Base-by-base conservation (phyloP, 2,888 invertebrate species). In the Drosophila longiperda region DNA sequence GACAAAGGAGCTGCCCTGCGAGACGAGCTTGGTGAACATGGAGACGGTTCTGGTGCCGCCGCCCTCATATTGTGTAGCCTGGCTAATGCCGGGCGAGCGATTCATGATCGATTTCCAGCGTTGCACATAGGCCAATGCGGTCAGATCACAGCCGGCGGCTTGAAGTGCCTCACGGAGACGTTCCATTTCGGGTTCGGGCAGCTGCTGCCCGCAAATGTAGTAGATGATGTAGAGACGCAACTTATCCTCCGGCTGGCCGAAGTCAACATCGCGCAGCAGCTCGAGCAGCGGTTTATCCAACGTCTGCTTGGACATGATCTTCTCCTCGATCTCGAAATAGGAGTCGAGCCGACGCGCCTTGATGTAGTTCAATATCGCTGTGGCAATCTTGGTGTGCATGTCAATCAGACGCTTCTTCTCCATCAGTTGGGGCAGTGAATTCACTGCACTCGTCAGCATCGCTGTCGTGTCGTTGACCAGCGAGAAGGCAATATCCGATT, bases 331-430 rank as follows among this genome's bases (percentile, higher is more conserved):
- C 93, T 99, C 99, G 92, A 99, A 99, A 91, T 98, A 98, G 0
- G 98, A 97, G 92, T 99, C 99, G 59, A 99, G 93, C 80, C 99
- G 96, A 61, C 99, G 94, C 0, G 96, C 95, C 94, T 99, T 98
- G 53, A 98, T 98, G 59, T 94, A 95, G 93, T 97, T 97, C 66
- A 98, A 93, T 81, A 98, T 96, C 15, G 96, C 96, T 94, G 99
- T 99, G 4, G 99, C 99, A 75, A 99, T 97, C 80, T 98, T 99
- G 32, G 99, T 99, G 92, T 99, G 99, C 97, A 99, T 98, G 91
- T 99, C 99, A 84, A 99, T 98, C 17, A 99, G 95, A 45, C 99
- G 95, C 93, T 99, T 99, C 94, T 98, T 98, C 93, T 99, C 99
- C 93, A 99, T 95, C 33, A 99, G 94, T 91, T 99, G 99, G 0